Conservation (phyloP, 2,113 vertebrate genomes). For the Pica pica region DNA sequence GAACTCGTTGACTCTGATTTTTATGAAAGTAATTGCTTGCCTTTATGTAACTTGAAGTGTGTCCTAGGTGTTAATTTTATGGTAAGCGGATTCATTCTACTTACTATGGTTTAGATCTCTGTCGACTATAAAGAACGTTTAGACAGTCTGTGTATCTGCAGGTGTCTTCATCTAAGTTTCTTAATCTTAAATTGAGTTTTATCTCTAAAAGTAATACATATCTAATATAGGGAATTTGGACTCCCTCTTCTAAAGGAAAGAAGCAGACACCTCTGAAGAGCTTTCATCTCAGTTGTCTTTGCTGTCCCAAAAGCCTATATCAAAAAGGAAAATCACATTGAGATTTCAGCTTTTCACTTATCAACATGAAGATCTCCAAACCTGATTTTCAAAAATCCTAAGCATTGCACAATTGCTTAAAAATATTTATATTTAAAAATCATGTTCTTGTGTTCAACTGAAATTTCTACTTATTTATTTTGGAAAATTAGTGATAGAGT, state of each 20-base stretch:
- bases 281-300: not conserved
- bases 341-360: not conserved
- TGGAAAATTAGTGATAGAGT: not conserved
- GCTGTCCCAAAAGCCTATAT: not conserved
- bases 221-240: not conserved
- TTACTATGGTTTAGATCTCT: not conserved
- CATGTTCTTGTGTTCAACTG: not conserved
- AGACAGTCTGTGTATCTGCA: not conserved
- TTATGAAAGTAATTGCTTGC: not conserved
- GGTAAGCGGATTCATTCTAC: not conserved
- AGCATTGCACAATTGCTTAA: not conserved
- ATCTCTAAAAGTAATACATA: not conserved
- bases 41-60: not conserved
- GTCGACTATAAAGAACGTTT: not conserved
- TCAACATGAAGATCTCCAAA: not conserved
- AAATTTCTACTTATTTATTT: not conserved
- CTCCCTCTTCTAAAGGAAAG: not conserved
- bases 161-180: not conserved
- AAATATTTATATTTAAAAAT: not conserved
- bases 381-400: not conserved
- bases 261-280: not conserved
- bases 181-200: not conserved
- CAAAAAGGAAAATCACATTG: not conserved
- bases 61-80: not conserved
- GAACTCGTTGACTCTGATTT: not conserved